Evolutionary conservation across 2,888 invertebrate genomes (phyloP).

Genomic region (Sinhomidia bicolor): DNA sequence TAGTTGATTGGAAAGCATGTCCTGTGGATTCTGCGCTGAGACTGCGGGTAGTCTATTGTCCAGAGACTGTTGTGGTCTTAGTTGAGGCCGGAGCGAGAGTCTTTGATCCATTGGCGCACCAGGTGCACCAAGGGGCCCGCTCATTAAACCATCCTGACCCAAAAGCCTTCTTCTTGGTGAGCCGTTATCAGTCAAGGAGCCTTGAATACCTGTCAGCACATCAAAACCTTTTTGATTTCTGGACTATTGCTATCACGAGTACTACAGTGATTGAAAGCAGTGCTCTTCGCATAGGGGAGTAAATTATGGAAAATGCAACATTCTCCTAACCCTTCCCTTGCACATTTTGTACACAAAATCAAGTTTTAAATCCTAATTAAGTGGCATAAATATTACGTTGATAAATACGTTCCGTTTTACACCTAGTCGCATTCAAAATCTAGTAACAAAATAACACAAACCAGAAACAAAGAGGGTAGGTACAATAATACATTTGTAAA

Average conservation of each 20-base stretch:
- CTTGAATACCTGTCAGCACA: conserved; percentile 74
- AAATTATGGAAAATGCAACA: conserved; percentile 6
- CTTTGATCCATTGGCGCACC: conserved; percentile 73
- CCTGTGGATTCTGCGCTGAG: conserved; percentile 63
- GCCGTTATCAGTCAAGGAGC: conserved; percentile 71
- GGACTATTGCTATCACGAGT: not conserved
- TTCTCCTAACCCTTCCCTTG: conserved; percentile 25
- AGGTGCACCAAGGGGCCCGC: too few relatives aligned
- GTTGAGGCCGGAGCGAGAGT: conserved; percentile 78
- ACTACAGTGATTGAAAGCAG: conserved; percentile 57
- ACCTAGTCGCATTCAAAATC: not conserved
- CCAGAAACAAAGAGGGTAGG: not conserved
- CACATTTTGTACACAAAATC: too few relatives aligned
- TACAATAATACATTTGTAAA: too few relatives aligned
- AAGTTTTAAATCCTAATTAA: too few relatives aligned
- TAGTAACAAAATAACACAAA: not conserved
- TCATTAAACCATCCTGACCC: conserved; percentile 74
- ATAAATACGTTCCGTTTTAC: not conserved
- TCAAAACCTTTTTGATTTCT: conserved; percentile 24
- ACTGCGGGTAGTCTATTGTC: conserved; percentile 79
- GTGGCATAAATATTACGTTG: not conserved
- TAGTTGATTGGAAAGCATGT: conserved; percentile 60
- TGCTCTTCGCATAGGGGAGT: conserved; percentile 29
- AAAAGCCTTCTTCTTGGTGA: conserved; percentile 76
- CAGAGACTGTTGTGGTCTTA: conserved; percentile 79